Evolutionary conservation across 2,797 vertebrate species (phyloP).

Genomic region (Onychomys arenicola): DNA sequence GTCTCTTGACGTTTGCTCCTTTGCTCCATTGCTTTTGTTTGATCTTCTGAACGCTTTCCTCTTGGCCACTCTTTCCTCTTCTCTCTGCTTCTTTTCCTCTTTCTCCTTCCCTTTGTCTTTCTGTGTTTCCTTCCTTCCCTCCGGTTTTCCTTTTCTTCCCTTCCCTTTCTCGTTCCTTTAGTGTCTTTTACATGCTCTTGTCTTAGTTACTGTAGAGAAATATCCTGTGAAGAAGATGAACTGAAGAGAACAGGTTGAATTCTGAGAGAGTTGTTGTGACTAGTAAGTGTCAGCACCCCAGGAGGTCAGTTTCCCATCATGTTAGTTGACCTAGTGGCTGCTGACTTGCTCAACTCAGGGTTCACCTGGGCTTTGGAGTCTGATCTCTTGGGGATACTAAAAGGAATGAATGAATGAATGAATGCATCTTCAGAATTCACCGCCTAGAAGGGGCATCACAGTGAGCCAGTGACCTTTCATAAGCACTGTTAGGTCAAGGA

Average conservation of each 20-base stretch:
- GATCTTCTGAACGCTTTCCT: not conserved
- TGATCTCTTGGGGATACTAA: not conserved
- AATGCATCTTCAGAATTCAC: not conserved
- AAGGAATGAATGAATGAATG: not conserved
- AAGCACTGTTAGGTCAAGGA: not conserved
- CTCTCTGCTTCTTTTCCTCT: not conserved
- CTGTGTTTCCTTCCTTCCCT: not conserved
- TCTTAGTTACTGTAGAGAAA: slow-evolving; percentile 5
- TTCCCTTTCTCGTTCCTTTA: not conserved
- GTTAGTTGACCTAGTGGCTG: not conserved
- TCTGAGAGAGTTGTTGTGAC: not conserved
- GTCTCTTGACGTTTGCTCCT: not conserved
- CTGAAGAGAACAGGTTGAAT: not conserved
- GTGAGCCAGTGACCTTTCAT: not conserved
- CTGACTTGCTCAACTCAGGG: not conserved
- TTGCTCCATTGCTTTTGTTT: not conserved
- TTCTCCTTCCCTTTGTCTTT: not conserved
- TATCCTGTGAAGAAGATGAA: slow-evolving; percentile 25
- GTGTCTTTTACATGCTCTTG: not conserved
- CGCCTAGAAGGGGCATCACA: not conserved
- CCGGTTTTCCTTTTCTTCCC: not conserved
- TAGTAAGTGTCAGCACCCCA: not conserved
- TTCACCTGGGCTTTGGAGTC: not conserved
- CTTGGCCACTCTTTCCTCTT: fast-evolving
- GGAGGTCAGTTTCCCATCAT: not conserved